These are phyloP conservation scores for Pimephales promelas DNA, from an alignment of 2,113 vertebrate genomes.

Conservation along the genomic window DNA sequence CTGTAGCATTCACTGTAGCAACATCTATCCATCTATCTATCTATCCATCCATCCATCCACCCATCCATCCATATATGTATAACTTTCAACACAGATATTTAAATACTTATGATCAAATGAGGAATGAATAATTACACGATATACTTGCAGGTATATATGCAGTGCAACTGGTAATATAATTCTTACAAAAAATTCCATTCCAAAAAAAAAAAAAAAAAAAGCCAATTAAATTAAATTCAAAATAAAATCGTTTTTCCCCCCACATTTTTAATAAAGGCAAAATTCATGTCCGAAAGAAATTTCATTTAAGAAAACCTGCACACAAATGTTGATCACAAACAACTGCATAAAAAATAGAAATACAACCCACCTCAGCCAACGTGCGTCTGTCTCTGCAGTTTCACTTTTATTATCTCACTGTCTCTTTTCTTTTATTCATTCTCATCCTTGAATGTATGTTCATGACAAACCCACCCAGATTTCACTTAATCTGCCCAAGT, in stretches of 20 bases:
- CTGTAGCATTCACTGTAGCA: too few relatives aligned
- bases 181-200: neutral
- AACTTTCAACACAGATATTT: neutral
- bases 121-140: neutral
- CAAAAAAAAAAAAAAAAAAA: neutral
- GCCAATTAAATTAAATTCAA: neutral
- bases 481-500: conserved; percentile 56
- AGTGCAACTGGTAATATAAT: neutral
- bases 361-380: conserved; percentile 16
- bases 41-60: too few relatives aligned
- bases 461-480: conserved; percentile 65
- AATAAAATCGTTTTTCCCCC: too few relatives aligned
- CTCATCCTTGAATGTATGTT: conserved; percentile 54
- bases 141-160: neutral
- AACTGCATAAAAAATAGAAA: neutral
- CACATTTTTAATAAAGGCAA: neutral
- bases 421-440: conserved; percentile 46
- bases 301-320: neutral
- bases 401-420: neutral
- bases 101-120: neutral
- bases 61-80: too few relatives aligned
- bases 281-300: neutral
- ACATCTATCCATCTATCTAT: too few relatives aligned
- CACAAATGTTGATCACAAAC: too few relatives aligned
- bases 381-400: neutral